These are phyloP conservation scores for Clamator glandarius DNA, from an alignment of 2,797 vertebrate species.

Conservation along the genomic window DNA sequence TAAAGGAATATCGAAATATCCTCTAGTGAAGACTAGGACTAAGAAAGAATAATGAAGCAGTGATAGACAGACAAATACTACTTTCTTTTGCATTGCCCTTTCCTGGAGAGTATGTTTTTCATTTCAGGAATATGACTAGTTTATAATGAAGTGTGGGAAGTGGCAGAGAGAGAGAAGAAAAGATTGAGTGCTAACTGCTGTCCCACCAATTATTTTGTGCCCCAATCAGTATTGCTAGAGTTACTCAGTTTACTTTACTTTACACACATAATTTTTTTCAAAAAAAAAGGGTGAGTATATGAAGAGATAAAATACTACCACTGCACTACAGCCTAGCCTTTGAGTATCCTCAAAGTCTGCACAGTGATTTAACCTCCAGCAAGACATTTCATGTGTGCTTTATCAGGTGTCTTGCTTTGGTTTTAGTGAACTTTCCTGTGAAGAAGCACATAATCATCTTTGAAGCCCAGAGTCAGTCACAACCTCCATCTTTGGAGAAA, in stretches of 20 bases:
- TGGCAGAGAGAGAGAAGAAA: background rate
- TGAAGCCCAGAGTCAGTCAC: background rate
- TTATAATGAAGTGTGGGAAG: background rate
- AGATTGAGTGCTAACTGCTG: background rate
- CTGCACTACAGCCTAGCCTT: background rate
- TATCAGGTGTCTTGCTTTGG: background rate
- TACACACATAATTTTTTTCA: background rate
- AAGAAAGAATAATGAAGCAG: background rate
- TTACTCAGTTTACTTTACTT: background rate
- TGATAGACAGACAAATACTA: background rate
- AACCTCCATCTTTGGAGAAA: background rate
- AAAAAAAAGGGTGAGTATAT: background rate
- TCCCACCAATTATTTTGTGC: background rate
- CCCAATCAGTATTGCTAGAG: background rate
- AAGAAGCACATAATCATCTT: background rate
- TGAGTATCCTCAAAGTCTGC: background rate
- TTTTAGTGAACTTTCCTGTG: background rate
- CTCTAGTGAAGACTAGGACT: background rate
- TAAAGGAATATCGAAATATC: background rate
- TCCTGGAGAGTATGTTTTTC: background rate
- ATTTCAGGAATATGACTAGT: background rate
- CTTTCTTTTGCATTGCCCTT: background rate
- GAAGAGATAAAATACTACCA: background rate
- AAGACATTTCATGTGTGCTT: conserved; percentile 2
- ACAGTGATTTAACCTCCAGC: background rate